Percentiles rank a stretch among this genome's conserved stretches.
These are phyloP conservation scores for Germaria angustata DNA, from an alignment of 2,888 invertebrate genomes.

Conservation along the genomic window DNA sequence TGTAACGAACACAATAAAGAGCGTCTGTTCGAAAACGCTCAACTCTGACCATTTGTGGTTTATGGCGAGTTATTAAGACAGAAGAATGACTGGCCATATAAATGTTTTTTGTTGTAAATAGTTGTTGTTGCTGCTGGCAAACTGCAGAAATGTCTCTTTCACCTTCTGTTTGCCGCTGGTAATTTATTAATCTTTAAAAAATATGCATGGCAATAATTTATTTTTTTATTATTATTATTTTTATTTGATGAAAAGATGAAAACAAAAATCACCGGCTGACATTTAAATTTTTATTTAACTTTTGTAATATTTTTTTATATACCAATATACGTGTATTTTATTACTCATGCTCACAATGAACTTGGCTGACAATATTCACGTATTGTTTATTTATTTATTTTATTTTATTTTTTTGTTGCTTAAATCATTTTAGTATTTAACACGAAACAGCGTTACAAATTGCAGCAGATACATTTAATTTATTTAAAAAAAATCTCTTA, in stretches of 20 bases:
- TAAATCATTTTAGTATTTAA: constrained; percentile 35
- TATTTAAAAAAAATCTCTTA: background rate
- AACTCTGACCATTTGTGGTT: constrained; percentile 14
- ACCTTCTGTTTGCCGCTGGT: constrained; percentile 44
- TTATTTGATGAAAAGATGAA: constrained; percentile 47
- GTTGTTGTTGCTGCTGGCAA: background rate
- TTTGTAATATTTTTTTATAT: background rate
- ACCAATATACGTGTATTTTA: too few species aligned
- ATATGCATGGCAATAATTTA: background rate
- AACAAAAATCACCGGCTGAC: constrained; percentile 54
- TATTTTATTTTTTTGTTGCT: background rate
- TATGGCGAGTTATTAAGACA: background rate
- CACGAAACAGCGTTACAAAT: constrained; percentile 34
- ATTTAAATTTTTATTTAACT: constrained; percentile 26
- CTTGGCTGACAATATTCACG: constrained; percentile 53
- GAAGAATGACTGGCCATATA: background rate
- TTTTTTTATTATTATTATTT: background rate
- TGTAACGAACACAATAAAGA: constrained; percentile 24
- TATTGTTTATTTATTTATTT: too few species aligned
- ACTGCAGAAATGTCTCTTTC: constrained; percentile 30
- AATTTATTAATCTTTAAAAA: constrained; percentile 31
- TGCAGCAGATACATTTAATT: constrained; percentile 1
- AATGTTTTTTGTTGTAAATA: too few species aligned
- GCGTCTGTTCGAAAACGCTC: constrained; percentile 12
- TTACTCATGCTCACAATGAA: constrained; percentile 62